phyloP scores from a whole-genome alignment of 2,888 invertebrate genomes.

The Rhagophthalmus giganteus region DNA sequence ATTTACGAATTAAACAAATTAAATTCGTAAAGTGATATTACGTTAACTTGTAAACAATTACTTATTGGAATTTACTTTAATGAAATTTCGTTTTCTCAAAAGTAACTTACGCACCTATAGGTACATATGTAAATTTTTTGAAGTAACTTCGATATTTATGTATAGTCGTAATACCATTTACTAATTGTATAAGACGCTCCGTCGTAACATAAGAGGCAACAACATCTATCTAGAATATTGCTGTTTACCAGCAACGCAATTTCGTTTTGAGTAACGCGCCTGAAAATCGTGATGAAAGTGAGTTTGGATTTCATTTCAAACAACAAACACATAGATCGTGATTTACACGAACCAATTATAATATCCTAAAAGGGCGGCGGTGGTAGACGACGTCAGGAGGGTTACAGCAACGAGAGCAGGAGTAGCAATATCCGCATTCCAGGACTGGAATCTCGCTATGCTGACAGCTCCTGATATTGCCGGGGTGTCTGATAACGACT shows the following conservation, averaged over 20 bases:
- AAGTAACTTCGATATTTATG: no score
- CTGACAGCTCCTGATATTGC: slow-evolving; percentile 42
- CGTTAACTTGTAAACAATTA: no score
- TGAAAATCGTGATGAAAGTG: slow-evolving; percentile 25
- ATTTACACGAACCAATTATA: slow-evolving; percentile 46
- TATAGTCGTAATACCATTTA: not conserved
- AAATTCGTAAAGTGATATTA: no score
- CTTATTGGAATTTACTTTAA: no score
- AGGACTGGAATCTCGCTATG: slow-evolving; percentile 49
- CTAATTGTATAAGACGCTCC: no score
- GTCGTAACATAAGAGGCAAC: not conserved
- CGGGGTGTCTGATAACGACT: slow-evolving; percentile 52
- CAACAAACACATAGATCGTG: slow-evolving; percentile 34
- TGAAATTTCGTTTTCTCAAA: no score
- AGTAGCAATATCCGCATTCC: slow-evolving; percentile 55
- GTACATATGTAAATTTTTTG: no score
- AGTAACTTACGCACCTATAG: no score
- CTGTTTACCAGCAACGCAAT: not conserved
- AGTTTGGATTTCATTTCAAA: slow-evolving; percentile 27
- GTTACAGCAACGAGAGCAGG: slow-evolving; percentile 35
- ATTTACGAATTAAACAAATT: no score
- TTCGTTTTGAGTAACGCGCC: not conserved
- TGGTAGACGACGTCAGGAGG: slow-evolving; percentile 31
- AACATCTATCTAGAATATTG: not conserved
- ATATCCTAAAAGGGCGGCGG: slow-evolving; percentile 36